Conservation (phyloP, 2,888 invertebrate species). For the Coleophora flavipennella region DNA sequence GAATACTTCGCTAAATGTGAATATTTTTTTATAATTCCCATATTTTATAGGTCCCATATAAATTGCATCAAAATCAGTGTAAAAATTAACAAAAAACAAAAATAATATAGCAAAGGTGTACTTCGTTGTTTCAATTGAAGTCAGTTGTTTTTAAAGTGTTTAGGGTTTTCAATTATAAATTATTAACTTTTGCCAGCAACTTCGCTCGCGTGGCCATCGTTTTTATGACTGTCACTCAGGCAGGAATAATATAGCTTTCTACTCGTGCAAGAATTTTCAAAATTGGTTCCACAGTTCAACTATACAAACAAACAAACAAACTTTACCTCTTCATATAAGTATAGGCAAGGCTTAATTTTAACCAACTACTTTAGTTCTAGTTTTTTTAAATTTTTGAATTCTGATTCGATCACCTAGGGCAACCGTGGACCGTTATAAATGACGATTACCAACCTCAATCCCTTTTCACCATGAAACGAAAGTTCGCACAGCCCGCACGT, state of each 20-base stretch:
- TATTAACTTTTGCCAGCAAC: too few species aligned
- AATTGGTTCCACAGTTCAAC: background rate
- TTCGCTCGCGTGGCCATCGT: too few species aligned
- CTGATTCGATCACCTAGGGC: background rate
- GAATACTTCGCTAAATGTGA: too few species aligned
- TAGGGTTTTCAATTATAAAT: too few species aligned
- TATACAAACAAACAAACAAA: background rate
- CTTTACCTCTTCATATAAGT: background rate
- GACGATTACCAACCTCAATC: constrained; percentile 37
- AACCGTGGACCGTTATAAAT: background rate
- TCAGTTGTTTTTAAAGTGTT: too few species aligned
- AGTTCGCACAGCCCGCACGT: constrained; percentile 41
- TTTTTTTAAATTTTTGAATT: background rate
- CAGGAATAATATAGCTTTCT: background rate
- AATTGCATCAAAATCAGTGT: too few species aligned
- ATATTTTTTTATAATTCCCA: too few species aligned
- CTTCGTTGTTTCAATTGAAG: too few species aligned
- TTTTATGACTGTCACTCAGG: background rate
- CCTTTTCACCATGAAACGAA: constrained; percentile 47
- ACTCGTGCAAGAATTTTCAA: too few species aligned
- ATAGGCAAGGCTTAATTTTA: background rate
- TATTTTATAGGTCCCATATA: too few species aligned
- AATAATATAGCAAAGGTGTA: too few species aligned
- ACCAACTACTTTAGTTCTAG: background rate
- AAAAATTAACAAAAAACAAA: too few species aligned